Conservation (phyloP, 2,113 vertebrate genomes). For the Genyomyrus donnyi region DNA sequence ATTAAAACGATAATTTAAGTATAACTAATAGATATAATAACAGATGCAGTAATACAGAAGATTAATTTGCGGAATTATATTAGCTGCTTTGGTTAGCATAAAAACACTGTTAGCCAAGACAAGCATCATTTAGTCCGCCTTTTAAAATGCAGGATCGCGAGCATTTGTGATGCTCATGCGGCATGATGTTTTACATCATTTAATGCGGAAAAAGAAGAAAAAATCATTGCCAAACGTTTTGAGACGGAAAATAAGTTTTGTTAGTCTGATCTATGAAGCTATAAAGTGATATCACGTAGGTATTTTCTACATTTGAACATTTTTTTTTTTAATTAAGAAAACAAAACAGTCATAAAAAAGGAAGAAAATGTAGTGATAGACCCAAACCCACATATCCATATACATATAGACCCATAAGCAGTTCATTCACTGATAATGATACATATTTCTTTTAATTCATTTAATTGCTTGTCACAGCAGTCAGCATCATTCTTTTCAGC, state of each 20-base stretch:
- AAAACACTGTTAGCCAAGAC: neutral
- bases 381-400: neutral
- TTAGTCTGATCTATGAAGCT: neutral
- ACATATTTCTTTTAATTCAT: neutral
- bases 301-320: neutral
- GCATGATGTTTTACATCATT: neutral
- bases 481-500: neutral
- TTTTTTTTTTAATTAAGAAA: neutral
- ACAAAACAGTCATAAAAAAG: neutral
- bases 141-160: neutral
- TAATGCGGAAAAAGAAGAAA: neutral
- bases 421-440: neutral
- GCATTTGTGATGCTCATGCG: neutral
- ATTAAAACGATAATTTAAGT: constrained; percentile 1
- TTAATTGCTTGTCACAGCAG: neutral
- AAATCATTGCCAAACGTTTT: neutral
- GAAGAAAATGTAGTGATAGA: neutral
- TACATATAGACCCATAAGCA: neutral
- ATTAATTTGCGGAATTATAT: neutral
- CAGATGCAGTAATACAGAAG: neutral
- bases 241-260: neutral
- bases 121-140: neutral
- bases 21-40: neutral
- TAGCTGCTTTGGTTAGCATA: neutral
- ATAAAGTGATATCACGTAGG: neutral